Evolutionary conservation across 2,113 vertebrate species (phyloP).

Genomic region (Oxyruncus cristatus): DNA sequence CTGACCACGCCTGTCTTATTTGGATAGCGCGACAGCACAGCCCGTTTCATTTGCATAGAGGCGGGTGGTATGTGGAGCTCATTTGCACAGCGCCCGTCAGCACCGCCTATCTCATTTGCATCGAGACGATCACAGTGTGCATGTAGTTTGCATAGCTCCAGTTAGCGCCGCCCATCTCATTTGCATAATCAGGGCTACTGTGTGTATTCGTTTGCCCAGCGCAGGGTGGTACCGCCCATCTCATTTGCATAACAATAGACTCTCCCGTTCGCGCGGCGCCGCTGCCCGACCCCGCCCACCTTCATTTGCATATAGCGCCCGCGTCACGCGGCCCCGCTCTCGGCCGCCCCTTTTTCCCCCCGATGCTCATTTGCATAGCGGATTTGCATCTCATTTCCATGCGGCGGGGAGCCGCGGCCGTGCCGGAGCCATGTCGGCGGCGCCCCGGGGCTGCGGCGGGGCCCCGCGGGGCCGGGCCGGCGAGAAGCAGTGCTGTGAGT

Average conservation of each 20-base stretch:
- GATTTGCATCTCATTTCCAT: background rate
- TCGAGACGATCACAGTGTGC: background rate
- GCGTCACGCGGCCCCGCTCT: background rate
- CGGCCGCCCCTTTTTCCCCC: background rate
- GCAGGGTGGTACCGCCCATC: too few species aligned
- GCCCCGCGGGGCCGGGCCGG: slow-evolving; percentile 32
- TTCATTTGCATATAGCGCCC: background rate
- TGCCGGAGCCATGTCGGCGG: slow-evolving; percentile 60
- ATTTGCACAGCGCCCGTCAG: background rate
- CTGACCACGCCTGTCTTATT: too few species aligned
- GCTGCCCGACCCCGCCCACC: background rate
- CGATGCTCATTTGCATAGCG: background rate
- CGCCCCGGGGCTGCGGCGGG: slow-evolving; percentile 25
- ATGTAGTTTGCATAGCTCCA: background rate
- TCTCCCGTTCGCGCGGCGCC: background rate
- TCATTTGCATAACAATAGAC: background rate
- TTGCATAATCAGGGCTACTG: too few species aligned
- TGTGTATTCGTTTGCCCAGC: too few species aligned
- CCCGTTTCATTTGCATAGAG: too few species aligned
- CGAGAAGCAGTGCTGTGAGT: slow-evolving; percentile 80
- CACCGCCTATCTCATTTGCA: background rate
- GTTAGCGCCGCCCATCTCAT: too few species aligned
- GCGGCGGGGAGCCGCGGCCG: background rate
- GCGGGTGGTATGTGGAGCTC: background rate
- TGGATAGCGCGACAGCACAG: too few species aligned